Conservation (phyloP, 2,797 vertebrate genomes). For the Meriones psammophilus region DNA sequence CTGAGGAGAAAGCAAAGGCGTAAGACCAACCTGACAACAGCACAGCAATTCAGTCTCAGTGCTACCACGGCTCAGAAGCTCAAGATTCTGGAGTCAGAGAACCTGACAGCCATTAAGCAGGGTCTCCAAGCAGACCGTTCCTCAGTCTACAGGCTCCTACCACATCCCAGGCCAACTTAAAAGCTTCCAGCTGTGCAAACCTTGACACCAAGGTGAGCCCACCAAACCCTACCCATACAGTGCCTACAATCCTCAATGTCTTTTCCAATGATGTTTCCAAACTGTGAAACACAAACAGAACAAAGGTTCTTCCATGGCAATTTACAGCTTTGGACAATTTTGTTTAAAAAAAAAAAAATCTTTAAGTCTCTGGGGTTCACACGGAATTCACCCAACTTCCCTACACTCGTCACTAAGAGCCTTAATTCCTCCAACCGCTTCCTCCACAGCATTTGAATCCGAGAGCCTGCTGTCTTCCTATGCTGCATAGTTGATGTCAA, state of each 20-base stretch:
- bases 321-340: not conserved
- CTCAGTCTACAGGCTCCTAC: not conserved
- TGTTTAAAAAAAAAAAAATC: not conserved
- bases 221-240: not conserved
- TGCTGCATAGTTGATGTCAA: not conserved
- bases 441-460: not conserved
- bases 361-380: not conserved
- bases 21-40: not conserved
- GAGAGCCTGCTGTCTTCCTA: not conserved
- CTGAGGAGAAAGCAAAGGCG: constrained; percentile 76
- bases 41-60: not conserved
- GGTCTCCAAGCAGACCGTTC: not conserved
- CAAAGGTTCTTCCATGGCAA: not conserved
- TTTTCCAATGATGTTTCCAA: not conserved
- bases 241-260: not conserved
- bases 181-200: not conserved
- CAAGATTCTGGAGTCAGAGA: not conserved
- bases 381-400: not conserved
- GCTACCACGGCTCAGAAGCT: not conserved
- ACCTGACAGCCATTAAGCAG: not conserved
- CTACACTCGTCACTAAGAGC: too few relatives aligned
- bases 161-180: not conserved
- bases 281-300: not conserved
- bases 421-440: not conserved
- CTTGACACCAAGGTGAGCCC: not conserved